Evolutionary conservation across 2,113 vertebrate genomes (phyloP).

Genomic region (Grus americana): DNA sequence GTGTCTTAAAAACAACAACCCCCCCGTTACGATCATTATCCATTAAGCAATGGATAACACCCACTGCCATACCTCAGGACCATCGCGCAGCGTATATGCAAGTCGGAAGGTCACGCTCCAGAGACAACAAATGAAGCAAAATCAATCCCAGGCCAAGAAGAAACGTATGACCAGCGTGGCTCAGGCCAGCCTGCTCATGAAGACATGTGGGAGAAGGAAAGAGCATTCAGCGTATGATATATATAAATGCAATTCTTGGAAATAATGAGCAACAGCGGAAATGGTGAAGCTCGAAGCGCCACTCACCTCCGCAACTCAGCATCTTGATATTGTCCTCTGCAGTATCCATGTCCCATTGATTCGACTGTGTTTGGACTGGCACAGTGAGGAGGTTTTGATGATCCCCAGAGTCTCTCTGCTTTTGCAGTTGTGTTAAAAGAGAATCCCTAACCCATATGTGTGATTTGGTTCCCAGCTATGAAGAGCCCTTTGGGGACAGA

Average conservation of each 20-base stretch:
- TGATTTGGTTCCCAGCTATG: neutral
- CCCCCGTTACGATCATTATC: neutral
- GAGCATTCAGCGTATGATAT: neutral
- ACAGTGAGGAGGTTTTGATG: neutral
- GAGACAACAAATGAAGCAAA: neutral
- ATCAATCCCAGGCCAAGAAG: neutral
- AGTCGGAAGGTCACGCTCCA: neutral
- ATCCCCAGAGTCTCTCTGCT: neutral
- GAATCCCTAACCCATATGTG: neutral
- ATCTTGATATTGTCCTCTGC: neutral
- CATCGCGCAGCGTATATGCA: accelerated
- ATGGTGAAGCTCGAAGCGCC: neutral
- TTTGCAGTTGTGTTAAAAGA: neutral
- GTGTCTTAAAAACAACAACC: neutral
- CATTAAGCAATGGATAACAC: neutral
- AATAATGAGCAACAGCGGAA: neutral
- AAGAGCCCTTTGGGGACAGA: neutral
- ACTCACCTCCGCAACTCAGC: neutral
- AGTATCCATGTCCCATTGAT: neutral
- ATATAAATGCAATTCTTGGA: neutral
- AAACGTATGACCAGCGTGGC: neutral
- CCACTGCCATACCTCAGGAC: neutral
- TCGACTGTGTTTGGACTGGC: neutral
- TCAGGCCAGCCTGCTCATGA: neutral
- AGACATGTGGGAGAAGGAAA: neutral